phyloP scores from a whole-genome alignment of 2,113 vertebrate genomes.

The Brachypteracias leptosomus region DNA sequence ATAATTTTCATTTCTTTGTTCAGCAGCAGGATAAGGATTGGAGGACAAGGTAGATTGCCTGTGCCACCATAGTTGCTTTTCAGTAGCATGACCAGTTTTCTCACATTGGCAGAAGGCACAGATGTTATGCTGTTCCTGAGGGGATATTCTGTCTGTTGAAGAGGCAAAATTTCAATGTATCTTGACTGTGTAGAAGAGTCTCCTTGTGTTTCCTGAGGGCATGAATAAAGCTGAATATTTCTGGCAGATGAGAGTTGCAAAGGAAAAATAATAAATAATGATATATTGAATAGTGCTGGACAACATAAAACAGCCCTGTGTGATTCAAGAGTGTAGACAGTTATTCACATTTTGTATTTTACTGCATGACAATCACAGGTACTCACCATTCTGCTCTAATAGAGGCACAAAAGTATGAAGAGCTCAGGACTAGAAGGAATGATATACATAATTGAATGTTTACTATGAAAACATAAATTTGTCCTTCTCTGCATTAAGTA shows the following conservation, averaged over 20 bases:
- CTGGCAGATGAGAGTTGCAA: slow-evolving; percentile 3
- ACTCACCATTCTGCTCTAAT: neutral
- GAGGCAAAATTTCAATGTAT: slow-evolving; percentile 7
- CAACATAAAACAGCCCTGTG: neutral
- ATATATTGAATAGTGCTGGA: neutral
- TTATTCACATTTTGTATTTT: neutral
- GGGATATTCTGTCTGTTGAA: neutral
- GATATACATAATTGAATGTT: neutral
- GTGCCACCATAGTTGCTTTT: neutral
- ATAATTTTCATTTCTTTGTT: neutral
- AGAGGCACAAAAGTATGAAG: neutral
- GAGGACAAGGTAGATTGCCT: neutral
- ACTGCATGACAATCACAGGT: neutral
- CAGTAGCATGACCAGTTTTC: slow-evolving; percentile 2
- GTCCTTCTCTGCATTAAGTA: neutral
- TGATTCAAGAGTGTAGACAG: neutral
- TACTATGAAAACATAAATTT: neutral
- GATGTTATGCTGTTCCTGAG: neutral
- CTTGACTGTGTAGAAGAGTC: neutral
- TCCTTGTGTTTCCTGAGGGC: slow-evolving; percentile 18
- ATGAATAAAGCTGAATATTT: slow-evolving; percentile 30
- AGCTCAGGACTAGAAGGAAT: neutral
- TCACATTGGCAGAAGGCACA: slow-evolving; percentile 33
- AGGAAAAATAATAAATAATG: slow-evolving; percentile 9
- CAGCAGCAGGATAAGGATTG: neutral